These are phyloP conservation scores for Phytoseiulus persimilis DNA, from an alignment of 2,888 invertebrate genomes.

Conservation along the genomic window DNA sequence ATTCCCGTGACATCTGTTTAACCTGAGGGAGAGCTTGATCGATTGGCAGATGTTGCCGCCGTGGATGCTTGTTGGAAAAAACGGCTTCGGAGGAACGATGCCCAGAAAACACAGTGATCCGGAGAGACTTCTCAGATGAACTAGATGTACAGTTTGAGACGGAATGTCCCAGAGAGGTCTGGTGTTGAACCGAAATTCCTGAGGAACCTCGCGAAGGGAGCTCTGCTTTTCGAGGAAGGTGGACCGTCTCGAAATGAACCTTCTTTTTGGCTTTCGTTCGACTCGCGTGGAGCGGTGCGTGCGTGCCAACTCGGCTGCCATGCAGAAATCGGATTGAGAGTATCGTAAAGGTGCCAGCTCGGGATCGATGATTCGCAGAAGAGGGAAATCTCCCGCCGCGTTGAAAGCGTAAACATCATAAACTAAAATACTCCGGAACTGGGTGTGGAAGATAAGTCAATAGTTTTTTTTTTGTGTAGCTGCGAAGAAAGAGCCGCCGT, in stretches of 20 bases:
- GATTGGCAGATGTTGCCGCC: background rate
- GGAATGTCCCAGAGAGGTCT: no score
- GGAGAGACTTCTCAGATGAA: no score
- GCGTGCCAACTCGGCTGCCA: no score
- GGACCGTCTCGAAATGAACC: no score
- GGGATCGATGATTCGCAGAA: background rate
- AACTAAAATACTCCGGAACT: constrained; percentile 5
- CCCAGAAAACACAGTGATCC: background rate
- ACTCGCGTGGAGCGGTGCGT: no score
- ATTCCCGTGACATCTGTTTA: background rate
- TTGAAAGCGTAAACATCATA: background rate
- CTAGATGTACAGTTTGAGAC: no score
- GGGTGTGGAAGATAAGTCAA: background rate
- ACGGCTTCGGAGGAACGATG: background rate
- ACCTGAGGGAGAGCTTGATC: background rate
- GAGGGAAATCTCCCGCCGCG: background rate
- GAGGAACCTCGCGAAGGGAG: no score
- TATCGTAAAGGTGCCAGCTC: background rate
- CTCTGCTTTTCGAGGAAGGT: no score
- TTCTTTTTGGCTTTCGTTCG: no score
- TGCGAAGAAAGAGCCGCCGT: background rate
- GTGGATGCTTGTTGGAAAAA: background rate
- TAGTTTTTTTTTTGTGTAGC: background rate
- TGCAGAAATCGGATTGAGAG: background rate
- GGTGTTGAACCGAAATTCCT: no score